phyloP scores from a whole-genome alignment of 1,140 invertebrate genomes.

The Drosophila albomicans region DNA sequence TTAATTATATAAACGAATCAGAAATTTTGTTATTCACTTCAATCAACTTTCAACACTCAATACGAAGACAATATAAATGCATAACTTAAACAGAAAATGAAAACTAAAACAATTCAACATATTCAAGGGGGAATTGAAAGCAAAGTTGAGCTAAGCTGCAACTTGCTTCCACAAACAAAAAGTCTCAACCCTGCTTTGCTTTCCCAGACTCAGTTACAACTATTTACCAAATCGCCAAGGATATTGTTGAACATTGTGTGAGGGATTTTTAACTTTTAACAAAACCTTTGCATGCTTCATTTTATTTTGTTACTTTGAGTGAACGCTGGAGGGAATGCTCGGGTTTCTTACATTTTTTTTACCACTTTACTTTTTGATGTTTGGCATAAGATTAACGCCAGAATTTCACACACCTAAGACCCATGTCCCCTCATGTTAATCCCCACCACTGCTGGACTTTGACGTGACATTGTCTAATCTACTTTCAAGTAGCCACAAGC shows the following conservation, averaged over 20 bases:
- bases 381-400: constrained; percentile 65
- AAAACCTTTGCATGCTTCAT: constrained; percentile 68
- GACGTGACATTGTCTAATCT: constrained; percentile 75
- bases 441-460: constrained; percentile 41
- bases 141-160: constrained; percentile 3
- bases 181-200: neutral
- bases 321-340: neutral
- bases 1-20: too few species aligned
- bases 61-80: constrained; percentile 26
- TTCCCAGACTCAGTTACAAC: constrained; percentile 21
- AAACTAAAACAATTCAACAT: constrained; percentile 72
- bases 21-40: neutral
- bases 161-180: constrained; percentile 25
- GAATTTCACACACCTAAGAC: constrained; percentile 7
- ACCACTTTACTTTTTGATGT: constrained; percentile 75
- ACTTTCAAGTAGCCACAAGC: constrained; percentile 78
- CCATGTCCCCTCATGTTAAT: neutral
- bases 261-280: constrained; percentile 76
- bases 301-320: constrained; percentile 24
- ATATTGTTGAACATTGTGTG: constrained; percentile 58
- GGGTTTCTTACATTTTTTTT: constrained; percentile 65
- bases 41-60: neutral
- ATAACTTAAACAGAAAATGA: constrained; percentile 63
- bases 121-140: constrained; percentile 39
- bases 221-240: constrained; percentile 58